Evolutionary conservation across 1,140 invertebrate species (phyloP).

Genomic region (Dreissena rostriformis): DNA sequence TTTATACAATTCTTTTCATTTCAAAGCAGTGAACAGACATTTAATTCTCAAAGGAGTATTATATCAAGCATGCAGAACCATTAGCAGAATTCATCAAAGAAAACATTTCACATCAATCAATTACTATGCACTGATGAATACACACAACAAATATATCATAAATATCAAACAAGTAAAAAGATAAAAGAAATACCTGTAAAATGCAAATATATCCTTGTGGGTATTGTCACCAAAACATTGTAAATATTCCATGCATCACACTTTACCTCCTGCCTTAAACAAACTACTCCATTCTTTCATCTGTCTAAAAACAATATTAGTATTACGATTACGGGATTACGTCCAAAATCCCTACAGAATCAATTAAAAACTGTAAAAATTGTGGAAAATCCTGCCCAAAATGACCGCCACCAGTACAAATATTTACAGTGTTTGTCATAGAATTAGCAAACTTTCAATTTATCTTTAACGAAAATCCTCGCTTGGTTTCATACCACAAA

Average conservation of each 20-base stretch:
- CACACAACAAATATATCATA: not conserved
- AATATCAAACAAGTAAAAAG: not conserved
- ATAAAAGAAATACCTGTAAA: constrained; percentile 34
- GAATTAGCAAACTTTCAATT: constrained; percentile 18
- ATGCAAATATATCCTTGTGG: constrained; percentile 2
- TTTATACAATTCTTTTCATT: no score
- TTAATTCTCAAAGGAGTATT: no score
- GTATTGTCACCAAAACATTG: not conserved
- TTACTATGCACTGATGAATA: not conserved
- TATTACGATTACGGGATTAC: constrained; percentile 33
- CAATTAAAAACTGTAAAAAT: constrained; percentile 1
- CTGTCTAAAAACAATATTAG: constrained; percentile 37
- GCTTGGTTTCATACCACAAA: not conserved
- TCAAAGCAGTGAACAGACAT: no score
- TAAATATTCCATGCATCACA: not conserved
- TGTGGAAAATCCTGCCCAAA: not conserved
- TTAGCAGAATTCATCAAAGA: no score
- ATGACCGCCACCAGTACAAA: not conserved
- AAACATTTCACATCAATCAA: no score
- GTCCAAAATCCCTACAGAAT: not conserved
- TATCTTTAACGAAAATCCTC: not conserved
- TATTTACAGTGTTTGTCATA: not conserved
- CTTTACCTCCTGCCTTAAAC: constrained; percentile 29
- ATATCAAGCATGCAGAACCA: no score
- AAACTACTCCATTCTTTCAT: constrained; percentile 37